Evolutionary conservation across 1,140 invertebrate genomes (phyloP).

Genomic region (Heliconius hermathena): DNA sequence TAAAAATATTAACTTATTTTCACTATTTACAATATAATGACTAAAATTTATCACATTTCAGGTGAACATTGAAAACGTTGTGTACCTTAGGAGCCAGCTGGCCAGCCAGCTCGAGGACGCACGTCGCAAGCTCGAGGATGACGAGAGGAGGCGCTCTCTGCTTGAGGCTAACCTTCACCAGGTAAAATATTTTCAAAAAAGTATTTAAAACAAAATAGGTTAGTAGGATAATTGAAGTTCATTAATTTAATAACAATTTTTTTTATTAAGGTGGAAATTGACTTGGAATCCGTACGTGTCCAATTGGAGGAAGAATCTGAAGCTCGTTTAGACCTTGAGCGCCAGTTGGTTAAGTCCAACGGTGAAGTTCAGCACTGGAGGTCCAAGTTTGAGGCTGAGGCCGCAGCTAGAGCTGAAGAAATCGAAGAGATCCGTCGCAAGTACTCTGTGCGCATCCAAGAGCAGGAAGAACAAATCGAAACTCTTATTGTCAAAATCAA

Average conservation of each 20-base stretch:
- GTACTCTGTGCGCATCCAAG: conserved; percentile 94
- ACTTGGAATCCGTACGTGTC: conserved; percentile 95
- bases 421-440: conserved; percentile 96
- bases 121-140: conserved; percentile 95
- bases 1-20: not conserved
- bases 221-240: not conserved
- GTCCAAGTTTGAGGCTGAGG: conserved; percentile 96
- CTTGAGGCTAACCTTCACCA: conserved; percentile 94
- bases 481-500: conserved; percentile 94
- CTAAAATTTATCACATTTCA: conserved; percentile 52
- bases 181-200: conserved; percentile 68
- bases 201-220: not conserved
- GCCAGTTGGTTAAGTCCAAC: conserved; percentile 95
- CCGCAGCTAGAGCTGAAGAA: conserved; percentile 94
- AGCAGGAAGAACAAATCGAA: conserved; percentile 98
- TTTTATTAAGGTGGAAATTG: conserved; percentile 89
- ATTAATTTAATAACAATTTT: not conserved
- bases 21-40: not conserved
- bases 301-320: conserved; percentile 98
- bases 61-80: conserved; percentile 95
- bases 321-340: conserved; percentile 95
- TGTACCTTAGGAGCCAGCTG: conserved; percentile 94
- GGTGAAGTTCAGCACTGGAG: conserved; percentile 94
- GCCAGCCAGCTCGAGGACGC: conserved; percentile 95
- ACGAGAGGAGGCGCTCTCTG: conserved; percentile 94